phyloP scores from a whole-genome alignment of 2,888 invertebrate genomes.

The Gymnoscelis rufifasciata region DNA sequence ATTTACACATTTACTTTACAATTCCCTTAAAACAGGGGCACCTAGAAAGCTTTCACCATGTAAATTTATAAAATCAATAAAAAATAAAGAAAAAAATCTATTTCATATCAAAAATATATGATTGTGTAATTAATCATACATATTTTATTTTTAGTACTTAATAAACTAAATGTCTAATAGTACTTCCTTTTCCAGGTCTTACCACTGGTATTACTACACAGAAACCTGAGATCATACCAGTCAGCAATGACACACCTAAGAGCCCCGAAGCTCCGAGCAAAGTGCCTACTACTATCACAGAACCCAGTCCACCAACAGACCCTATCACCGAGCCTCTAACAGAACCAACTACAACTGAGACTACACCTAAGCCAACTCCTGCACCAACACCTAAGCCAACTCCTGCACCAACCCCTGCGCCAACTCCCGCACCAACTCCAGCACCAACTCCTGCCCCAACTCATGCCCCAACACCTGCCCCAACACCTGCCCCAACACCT shows the following conservation, averaged over 20 bases:
- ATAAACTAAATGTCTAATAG: no score
- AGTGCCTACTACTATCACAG: not conserved
- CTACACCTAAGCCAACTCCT: not conserved
- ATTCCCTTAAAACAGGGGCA: no score
- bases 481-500: constrained; percentile 56
- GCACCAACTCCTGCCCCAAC: constrained; percentile 31
- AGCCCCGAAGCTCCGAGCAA: not conserved
- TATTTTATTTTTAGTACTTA: no score
- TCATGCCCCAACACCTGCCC: constrained; percentile 60
- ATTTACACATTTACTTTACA: no score
- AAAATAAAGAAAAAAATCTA: no score
- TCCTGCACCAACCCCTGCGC: constrained; percentile 31
- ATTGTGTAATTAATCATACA: no score
- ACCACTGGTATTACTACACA: not conserved
- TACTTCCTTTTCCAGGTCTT: not conserved
- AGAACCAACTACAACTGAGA: not conserved
- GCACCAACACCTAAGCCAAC: constrained; percentile 25
- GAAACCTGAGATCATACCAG: not conserved
- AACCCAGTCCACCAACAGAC: not conserved
- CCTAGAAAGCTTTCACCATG: no score
- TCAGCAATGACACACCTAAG: not conserved
- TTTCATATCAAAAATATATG: no score
- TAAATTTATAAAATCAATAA: no score
- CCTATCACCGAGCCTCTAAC: not conserved
- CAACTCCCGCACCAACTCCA: no score